Evolutionary conservation across 2,888 invertebrate genomes (phyloP), one percentile per base, ranked within the genome.

Genomic region (Nemoura dubitans): DNA sequence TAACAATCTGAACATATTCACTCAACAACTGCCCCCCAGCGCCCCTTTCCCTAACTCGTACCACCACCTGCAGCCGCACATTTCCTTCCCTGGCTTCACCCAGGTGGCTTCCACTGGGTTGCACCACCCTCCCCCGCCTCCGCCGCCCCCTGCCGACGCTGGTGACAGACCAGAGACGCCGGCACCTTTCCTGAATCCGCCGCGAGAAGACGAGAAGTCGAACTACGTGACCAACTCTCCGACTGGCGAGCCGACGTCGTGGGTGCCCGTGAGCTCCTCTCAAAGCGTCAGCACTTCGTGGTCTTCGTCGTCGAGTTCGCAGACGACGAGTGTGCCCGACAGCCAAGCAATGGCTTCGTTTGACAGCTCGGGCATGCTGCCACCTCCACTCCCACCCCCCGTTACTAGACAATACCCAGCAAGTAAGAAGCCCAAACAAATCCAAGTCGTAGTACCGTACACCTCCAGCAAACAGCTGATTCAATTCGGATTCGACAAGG

Each of bases 391-490:
- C 0, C 85, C 85, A 86, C 29, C 43, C 21, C 6, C 87, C n/a
- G 25, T 25, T 10, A 1, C 87, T 7, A 26, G 43, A 14, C 36
- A 36, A 27, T 21, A 82, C 16, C 77, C 42, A 27, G 2, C 86
- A 16, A 77, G 90, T 90, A 93, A 93, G 89, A 93, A 93, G 89
- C 93, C 94, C 6, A 95, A 95, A 90, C 93, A 95, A 90, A 94
- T 95, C 7, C 97, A 97, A 92, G 96, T 97, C 86, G 96, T 97
- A 86, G 95, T 97, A 87, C 97, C 97, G 0, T 97, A 97, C 89
- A 95, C 95, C 0, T 95, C 94, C 80, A 94, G 93, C 88, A 92
- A 93, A 86, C 92, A 93, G 25, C 93, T 94, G 7, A 92, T 93
- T 85, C 93, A 93, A 14, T 94, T 94, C 88, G 92, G 92, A 88